Percentiles rank a stretch among this genome's conserved stretches.
Evolutionary conservation across 2,797 vertebrate species (phyloP).

Genomic region (Aphelocoma californica): DNA sequence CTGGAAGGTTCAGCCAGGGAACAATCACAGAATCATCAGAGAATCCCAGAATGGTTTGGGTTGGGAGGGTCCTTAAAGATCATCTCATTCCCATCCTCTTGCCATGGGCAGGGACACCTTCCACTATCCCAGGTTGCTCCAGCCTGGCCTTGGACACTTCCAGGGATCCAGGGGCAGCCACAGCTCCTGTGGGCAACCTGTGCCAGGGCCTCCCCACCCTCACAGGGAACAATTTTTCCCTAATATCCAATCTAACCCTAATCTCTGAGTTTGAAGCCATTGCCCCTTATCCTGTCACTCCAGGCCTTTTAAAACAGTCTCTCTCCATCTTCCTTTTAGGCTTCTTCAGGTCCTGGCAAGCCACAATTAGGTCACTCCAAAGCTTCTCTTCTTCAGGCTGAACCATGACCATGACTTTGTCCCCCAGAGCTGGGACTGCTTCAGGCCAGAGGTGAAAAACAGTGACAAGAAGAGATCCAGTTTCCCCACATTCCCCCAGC

Average conservation of each 20-base stretch:
- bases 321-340: not conserved
- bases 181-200: accelerated
- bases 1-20: not conserved
- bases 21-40: not conserved
- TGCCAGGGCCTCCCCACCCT: not conserved
- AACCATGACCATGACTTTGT: not conserved
- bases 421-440: not conserved
- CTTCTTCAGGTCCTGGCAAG: not conserved
- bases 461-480: not conserved
- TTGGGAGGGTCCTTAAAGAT: not conserved
- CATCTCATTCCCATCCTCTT: not conserved
- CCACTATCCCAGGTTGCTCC: accelerated
- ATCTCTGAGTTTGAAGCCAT: not conserved
- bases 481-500: not conserved
- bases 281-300: not conserved
- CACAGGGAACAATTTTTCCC: not conserved
- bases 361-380: not conserved
- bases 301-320: accelerated
- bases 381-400: not conserved
- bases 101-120: not conserved
- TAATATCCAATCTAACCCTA: not conserved
- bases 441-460: not conserved
- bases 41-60: not conserved
- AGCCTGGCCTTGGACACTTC: not conserved
- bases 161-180: not conserved